Conservation (phyloP, 2,797 vertebrate genomes). For the Discoglossus pictus region DNA sequence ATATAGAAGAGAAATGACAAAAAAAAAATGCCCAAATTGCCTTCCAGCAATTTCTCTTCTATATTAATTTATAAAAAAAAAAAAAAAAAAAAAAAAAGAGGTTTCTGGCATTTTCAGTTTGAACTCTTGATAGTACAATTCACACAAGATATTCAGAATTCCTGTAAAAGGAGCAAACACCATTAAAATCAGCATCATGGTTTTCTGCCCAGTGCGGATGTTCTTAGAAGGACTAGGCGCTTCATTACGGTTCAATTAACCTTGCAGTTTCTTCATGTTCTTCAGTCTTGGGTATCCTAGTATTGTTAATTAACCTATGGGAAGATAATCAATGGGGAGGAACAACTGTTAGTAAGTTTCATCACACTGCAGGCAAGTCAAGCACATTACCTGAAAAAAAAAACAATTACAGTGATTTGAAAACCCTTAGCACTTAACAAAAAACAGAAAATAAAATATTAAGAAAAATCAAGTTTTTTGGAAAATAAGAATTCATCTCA, state of each 20-base stretch:
- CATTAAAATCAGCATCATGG: constrained; percentile 79
- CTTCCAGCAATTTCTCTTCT: no score
- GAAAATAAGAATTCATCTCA: constrained; percentile 53
- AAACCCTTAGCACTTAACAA: constrained; percentile 42
- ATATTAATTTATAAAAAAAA: no score
- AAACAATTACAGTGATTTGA: constrained; percentile 74
- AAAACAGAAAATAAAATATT: constrained; percentile 57
- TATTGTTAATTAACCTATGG: constrained; percentile 99
- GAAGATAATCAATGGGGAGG: constrained; percentile 99
- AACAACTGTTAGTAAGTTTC: constrained; percentile 93
- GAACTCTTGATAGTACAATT: constrained; percentile 56
- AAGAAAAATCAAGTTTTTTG: constrained; percentile 52
- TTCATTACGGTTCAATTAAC: constrained; percentile 98
- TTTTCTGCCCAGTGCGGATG: constrained; percentile 86
- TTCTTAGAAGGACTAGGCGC: constrained; percentile 87
- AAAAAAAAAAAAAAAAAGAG: constrained; percentile 43
- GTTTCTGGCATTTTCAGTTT: constrained; percentile 35
- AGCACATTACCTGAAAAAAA: constrained; percentile 83
- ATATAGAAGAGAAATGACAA: constrained; percentile 24
- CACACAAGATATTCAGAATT: constrained; percentile 58
- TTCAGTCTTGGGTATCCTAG: constrained; percentile 96
- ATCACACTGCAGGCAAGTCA: constrained; percentile 69
- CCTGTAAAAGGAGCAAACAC: constrained; percentile 83
- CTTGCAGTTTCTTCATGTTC: constrained; percentile 94
- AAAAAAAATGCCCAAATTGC: no score